Conservation (phyloP, 2,113 vertebrate genomes). For the Rhinolophus ferrumequinum region DNA sequence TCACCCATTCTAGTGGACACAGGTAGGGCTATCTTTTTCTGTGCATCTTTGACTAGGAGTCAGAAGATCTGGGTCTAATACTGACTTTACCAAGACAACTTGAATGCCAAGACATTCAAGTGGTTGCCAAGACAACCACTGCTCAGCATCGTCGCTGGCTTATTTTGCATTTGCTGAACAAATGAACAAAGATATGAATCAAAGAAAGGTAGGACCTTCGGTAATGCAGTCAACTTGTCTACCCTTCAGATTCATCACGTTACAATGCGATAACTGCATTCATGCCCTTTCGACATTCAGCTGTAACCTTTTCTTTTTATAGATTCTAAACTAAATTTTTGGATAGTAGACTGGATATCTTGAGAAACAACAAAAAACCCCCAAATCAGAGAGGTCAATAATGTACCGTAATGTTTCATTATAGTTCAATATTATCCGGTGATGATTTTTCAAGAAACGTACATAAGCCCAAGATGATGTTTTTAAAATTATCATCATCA, state of each 20-base stretch:
- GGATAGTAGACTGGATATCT: neutral
- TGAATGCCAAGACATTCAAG: too few relatives aligned
- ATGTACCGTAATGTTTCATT: neutral
- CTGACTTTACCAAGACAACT: neutral
- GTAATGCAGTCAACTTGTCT: neutral
- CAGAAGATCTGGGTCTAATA: neutral
- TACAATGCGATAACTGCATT: neutral
- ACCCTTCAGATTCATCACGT: neutral
- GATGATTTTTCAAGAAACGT: neutral
- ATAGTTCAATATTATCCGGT: neutral
- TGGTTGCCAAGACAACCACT: too few relatives aligned
- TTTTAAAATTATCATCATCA: neutral
- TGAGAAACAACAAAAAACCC: neutral
- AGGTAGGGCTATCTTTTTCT: neutral
- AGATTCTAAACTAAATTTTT: neutral
- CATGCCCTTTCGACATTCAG: neutral
- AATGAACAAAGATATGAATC: neutral
- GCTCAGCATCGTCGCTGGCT: rapidly evolving
- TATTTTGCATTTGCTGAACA: rapidly evolving
- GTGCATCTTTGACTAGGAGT: neutral
- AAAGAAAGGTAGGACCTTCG: neutral
- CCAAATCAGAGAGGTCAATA: too few relatives aligned
- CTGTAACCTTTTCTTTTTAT: neutral
- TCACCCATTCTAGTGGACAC: too few relatives aligned
- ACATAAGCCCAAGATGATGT: neutral